A percentile compares a stretch with the other conserved stretches of the same genome.
Evolutionary conservation across 2,888 invertebrate species (phyloP).

Genomic region (Apotomis capreana): DNA sequence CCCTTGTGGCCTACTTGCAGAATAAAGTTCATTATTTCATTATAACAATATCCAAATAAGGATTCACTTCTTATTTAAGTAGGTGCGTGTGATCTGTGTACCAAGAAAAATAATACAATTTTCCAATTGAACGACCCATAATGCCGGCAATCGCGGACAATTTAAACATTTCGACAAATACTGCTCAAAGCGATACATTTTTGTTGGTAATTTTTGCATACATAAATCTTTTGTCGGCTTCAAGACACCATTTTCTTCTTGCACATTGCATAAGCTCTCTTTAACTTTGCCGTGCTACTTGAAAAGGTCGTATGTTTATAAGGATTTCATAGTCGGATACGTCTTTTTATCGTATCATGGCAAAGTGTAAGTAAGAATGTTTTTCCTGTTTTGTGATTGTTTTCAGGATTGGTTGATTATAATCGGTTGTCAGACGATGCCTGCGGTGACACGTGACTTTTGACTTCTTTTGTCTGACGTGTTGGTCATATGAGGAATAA

Average conservation of each 20-base stretch:
- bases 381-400: conserved; percentile 10
- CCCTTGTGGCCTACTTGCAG: too few relatives aligned
- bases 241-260: conserved; percentile 2
- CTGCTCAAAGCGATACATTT: conserved; percentile 44
- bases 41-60: background rate
- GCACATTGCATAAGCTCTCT: conserved; percentile 34
- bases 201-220: conserved; percentile 54
- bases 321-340: too few relatives aligned
- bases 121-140: conserved; percentile 13
- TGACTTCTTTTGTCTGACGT: conserved; percentile 67
- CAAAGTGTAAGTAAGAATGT: conserved; percentile 31
- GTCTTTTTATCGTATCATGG: too few relatives aligned
- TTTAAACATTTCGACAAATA: conserved; percentile 41
- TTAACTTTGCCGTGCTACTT: background rate
- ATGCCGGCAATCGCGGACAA: conserved; percentile 34
- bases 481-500: conserved; percentile 40
- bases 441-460: conserved; percentile 68
- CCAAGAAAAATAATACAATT: conserved; percentile 5
- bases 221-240: conserved; percentile 53
- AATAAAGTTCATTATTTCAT: too few relatives aligned
- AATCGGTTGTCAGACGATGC: conserved; percentile 51
- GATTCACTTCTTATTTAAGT: background rate
- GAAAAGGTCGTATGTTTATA: too few relatives aligned
- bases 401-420: conserved; percentile 38
- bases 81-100: background rate